Conservation (phyloP, 1,140 invertebrate species). For the Palaemon carinicauda region DNA sequence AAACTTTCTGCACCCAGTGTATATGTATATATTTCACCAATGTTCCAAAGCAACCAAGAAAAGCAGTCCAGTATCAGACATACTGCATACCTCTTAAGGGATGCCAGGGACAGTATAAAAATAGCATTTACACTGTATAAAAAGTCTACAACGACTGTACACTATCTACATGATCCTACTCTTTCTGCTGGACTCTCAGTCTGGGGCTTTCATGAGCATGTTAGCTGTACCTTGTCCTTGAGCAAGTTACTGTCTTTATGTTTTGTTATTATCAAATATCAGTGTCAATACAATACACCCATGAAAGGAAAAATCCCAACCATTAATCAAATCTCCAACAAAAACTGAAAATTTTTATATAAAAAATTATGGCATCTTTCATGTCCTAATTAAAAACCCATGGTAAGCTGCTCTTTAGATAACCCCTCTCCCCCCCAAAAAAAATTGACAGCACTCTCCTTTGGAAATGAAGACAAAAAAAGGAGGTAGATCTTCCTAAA, state of each 20-base stretch:
- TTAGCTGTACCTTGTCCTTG: conserved; percentile 43
- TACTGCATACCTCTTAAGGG: conserved; percentile 52
- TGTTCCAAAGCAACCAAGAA: conserved; percentile 53
- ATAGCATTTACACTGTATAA: conserved; percentile 58
- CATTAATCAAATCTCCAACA: no score
- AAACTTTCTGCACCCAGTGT: neutral
- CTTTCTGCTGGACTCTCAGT: conserved; percentile 48
- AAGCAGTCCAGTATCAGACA: conserved; percentile 38
- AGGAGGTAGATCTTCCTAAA: neutral
- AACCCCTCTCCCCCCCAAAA: no score
- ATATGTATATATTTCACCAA: neutral
- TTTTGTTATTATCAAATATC: no score
- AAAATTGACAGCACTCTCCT: no score
- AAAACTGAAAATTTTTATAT: no score
- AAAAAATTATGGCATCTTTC: no score
- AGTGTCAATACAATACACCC: no score
- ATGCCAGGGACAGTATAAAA: conserved; percentile 57
- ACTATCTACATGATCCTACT: conserved; percentile 57
- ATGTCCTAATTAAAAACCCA: no score
- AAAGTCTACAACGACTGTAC: conserved; percentile 58
- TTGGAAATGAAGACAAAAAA: neutral
- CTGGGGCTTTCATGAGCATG: conserved; percentile 47
- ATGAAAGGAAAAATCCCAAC: no score
- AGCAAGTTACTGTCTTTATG: conserved; percentile 44
- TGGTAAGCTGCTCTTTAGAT: no score